Base-by-base conservation (phyloP, 2,113 vertebrate species). In the Cyrtonyx montezumae region DNA sequence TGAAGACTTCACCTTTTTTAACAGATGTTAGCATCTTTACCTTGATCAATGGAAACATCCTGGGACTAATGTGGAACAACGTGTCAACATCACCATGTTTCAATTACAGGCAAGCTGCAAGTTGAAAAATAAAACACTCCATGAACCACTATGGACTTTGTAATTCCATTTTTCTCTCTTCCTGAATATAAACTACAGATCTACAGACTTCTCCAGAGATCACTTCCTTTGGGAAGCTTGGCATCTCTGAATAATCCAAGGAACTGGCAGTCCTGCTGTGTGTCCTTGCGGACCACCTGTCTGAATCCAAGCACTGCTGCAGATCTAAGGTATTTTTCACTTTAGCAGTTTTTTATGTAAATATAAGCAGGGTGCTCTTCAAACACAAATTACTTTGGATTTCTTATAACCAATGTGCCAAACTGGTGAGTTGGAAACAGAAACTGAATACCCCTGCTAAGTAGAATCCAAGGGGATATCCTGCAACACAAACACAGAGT, bases 321-420 rank as follows among this genome's bases (percentile, higher is more conserved):
- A 48, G 67, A 56, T 58, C 79, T 90, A 79, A 93, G n/a, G 28
- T 21, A 58, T 88, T 94, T 90, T 82, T 85, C 26, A 56, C 85
- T 91, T 91, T 26, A 88, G 63, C 53, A 69, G 67, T 69, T 94
- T 82, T 82, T 74, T 48, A 53, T 58, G 55, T 83, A 94, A 90
- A 91, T 65, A 95, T 93, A 91, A 77, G 19, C 36, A 83, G n/a
- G 25, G n/a, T 85, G 55, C 22, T 79, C 49, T 91, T 95, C 68
- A 95, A 91, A 78, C 43, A 34, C 48, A 82, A 90, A 90, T 76
- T 85, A 66, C 48, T 73, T 66, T 23, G 49, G 62, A 87, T 75
- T 84, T 22, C 53, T 89, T 65, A 51, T 89, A 94, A 56, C 8
- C 9, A 10, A 61, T 36, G 32, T 79, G 49, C 20, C 65, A 88